phyloP scores from a whole-genome alignment of 2,888 invertebrate species.

The Hyposoter dolosus region DNA sequence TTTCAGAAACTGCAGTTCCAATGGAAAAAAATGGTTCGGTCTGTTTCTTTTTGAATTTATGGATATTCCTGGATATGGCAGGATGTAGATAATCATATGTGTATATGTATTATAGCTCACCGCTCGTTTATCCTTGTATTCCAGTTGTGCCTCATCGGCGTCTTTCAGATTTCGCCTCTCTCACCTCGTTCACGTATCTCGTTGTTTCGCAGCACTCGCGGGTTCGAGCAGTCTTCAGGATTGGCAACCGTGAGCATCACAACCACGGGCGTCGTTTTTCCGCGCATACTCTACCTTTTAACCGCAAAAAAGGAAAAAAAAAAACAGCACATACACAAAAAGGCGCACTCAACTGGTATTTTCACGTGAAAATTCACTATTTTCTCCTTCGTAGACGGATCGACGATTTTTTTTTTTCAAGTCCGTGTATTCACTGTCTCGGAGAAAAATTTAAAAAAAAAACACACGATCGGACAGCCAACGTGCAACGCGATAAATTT shows the following conservation, averaged over 20 bases:
- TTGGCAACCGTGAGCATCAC: constrained; percentile 54
- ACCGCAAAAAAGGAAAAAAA: constrained; percentile 27
- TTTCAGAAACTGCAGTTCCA: neutral
- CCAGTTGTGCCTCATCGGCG: constrained; percentile 63
- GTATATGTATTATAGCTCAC: constrained; percentile 20
- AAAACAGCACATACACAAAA: neutral
- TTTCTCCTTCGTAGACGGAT: neutral
- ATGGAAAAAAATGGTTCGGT: neutral
- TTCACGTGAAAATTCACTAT: constrained; percentile 3
- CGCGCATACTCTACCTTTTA: constrained; percentile 63
- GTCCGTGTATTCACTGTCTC: constrained; percentile 3
- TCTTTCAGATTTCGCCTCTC: constrained; percentile 50
- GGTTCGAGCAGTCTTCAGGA: constrained; percentile 48
- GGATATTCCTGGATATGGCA: neutral
- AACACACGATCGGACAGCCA: constrained; percentile 1
- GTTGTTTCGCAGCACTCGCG: constrained; percentile 68
- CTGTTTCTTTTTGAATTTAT: neutral
- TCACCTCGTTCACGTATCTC: constrained; percentile 65
- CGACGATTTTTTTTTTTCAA: neutral
- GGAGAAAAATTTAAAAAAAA: neutral
- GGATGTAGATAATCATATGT: no score
- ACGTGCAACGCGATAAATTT: constrained; percentile 2
- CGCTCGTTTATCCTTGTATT: constrained; percentile 60
- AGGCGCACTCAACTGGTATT: constrained; percentile 29
- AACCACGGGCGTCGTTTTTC: constrained; percentile 67